Evolutionary conservation across 2,113 vertebrate genomes (phyloP), one percentile per base, ranked within the genome.

Genomic region (Passer montanus): DNA sequence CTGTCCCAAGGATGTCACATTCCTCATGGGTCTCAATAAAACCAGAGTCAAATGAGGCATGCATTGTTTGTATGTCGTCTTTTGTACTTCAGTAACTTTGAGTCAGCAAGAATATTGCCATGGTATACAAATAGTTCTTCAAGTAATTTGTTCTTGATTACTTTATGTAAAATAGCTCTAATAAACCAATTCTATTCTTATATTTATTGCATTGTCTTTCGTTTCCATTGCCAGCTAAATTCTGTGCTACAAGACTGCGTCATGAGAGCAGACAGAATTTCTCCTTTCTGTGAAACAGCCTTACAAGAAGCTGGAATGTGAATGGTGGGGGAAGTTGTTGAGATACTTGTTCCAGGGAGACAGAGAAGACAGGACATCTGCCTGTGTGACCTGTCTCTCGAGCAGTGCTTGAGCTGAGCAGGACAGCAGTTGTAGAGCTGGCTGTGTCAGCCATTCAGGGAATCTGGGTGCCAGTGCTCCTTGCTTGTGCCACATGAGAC

Each of bases 141-240:
- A 77, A 89, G 75, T 90, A 86, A 83, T 90, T 94, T 13, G 1
- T 55, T 96, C 78, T 94, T 91, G 72, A 94, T 89, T 92, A 77
- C 73, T 84, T 89, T 81, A 91, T 97, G 86, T 97, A 95, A 97
- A 95, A 94, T 86, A 96, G 96, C 90, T 90, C 92, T 91, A 98
- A 98, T 98, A 98, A 98, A 98, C 84, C 52, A 70, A 96, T 97
- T 98, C 97, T 97, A 87, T 98, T 98, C 96, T 97, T 98, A 97
- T 5, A 74, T 80, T 78, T 88, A 84, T 95, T 93, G 83, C 70
- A 94, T 35, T 90, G 78, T 84, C 68, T 79, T 78, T 70, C 46
- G 87, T 89, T 94, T 93, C 70, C 89, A 52, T 58, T 72, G 26
- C 46, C 66, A 78, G 56, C 23, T 83, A 22, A 27, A 22, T 30